Evolutionary conservation across 2,113 vertebrate genomes (phyloP).

Genomic region (Coregonus clupeaformis): DNA sequence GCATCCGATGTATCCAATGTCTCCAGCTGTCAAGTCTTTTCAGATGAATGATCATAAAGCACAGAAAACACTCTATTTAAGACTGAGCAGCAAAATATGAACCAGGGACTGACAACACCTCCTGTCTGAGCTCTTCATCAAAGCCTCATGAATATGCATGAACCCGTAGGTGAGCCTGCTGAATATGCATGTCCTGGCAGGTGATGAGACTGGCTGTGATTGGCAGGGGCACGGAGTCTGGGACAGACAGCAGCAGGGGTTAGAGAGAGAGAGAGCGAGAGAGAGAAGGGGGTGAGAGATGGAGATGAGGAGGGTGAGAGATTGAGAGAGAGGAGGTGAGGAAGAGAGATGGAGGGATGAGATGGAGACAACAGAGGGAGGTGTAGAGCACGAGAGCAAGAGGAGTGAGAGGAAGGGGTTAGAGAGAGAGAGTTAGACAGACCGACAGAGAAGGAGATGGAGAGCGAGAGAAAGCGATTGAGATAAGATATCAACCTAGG

Average conservation of each 20-base stretch:
- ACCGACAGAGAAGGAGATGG: too few species aligned
- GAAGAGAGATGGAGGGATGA: too few species aligned
- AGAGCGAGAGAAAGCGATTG: not conserved
- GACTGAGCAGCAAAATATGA: slow-evolving; percentile 27
- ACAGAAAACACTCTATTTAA: slow-evolving; percentile 38
- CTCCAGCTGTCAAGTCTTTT: slow-evolving; percentile 1
- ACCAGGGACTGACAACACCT: slow-evolving; percentile 31
- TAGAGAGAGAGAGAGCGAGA: too few species aligned
- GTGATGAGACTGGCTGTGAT: slow-evolving; percentile 47
- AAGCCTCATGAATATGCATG: slow-evolving; percentile 61
- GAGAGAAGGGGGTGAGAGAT: too few species aligned
- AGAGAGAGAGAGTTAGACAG: not conserved
- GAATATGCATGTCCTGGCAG: slow-evolving; percentile 57
- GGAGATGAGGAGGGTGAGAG: too few species aligned
- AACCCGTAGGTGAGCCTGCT: slow-evolving; percentile 45
- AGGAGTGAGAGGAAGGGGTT: not conserved
- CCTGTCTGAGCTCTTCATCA: slow-evolving; percentile 41
- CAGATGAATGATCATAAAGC: slow-evolving; percentile 41
- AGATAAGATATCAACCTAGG: too few species aligned
- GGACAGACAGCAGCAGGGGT: not conserved
- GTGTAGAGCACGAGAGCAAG: not conserved
- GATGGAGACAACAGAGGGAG: too few species aligned
- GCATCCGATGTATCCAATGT: too few species aligned
- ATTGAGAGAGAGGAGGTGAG: too few species aligned
- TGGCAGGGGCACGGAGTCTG: slow-evolving; percentile 16